phyloP scores from a whole-genome alignment of 2,888 invertebrate species.

The Aquatica leii region DNA sequence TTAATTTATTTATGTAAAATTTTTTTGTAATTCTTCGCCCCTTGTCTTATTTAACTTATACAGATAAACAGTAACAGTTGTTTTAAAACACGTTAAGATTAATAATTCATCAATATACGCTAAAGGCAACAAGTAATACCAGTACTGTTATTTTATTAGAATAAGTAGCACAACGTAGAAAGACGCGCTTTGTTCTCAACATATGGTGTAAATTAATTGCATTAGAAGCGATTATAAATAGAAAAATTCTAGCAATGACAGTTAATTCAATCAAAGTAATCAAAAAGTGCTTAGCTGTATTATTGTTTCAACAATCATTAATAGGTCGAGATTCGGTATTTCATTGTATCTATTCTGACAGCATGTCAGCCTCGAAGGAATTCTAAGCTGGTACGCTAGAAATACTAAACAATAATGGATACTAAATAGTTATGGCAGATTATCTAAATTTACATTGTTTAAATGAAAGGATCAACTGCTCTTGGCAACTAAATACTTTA shows the following conservation, averaged over 20 bases:
- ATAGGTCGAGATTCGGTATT: slow-evolving; percentile 7
- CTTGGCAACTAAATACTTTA: too few relatives aligned
- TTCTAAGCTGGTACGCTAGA: not conserved
- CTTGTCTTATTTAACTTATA: too few relatives aligned
- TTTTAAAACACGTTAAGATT: not conserved
- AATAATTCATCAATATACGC: slow-evolving; percentile 6
- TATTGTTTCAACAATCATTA: not conserved
- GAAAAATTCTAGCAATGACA: not conserved
- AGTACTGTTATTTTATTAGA: slow-evolving; percentile 4
- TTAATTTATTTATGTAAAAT: too few relatives aligned
- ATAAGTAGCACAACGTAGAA: not conserved
- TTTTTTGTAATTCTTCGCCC: too few relatives aligned
- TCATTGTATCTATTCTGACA: slow-evolving; percentile 7
- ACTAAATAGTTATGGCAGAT: slow-evolving; percentile 4
- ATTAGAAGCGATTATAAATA: too few relatives aligned
- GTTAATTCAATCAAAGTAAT: not conserved
- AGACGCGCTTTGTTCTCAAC: not conserved
- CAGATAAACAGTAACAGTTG: too few relatives aligned
- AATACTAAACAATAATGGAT: not conserved
- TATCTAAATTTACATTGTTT: slow-evolving; percentile 5
- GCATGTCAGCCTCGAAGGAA: slow-evolving; percentile 1
- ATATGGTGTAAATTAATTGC: too few relatives aligned
- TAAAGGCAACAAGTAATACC: not conserved
- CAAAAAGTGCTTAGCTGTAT: not conserved
- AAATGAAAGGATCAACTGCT: not conserved